Evolutionary conservation across 2,113 vertebrate genomes (phyloP), one percentile per base, ranked within the genome.

Genomic region (Ptyas mucosa): DNA sequence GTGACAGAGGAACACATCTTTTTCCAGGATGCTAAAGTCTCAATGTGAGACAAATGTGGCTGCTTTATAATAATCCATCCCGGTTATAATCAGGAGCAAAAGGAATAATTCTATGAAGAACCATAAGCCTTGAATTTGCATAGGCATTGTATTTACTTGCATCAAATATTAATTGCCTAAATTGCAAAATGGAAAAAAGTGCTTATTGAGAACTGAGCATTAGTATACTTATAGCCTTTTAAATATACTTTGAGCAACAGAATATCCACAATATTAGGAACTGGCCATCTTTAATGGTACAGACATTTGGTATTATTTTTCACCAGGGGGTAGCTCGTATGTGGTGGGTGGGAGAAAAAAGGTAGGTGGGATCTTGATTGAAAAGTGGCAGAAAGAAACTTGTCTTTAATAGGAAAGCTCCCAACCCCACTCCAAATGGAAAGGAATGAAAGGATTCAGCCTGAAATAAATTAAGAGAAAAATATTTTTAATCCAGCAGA

Each of bases 11-110:
- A 89, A 94, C 93, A 86, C 54, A 85, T 97, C 95, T 97, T 94
- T 96, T 96, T 93, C 90, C 97, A 95, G 92, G 93, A 96, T 97
- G 96, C 96, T 93, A 97, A 97, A 97, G 87, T 93, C 81, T 96
- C 49, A 87, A 95, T 91, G 81, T 24, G 34, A 93, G 95, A 97
- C 94, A 97, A 97, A 96, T 95, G 90, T 91, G 96, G 94, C 93
- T 95, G 90, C 95, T 96, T 94, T 94, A 92, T 93, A 95, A 96
- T 96, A 94, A 96, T 93, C 96, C 96, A 93, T 96, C 96, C 96
- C 93, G 96, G 92, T 95, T 95, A 96, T 97, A 95, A 87, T 90
- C 96, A 92, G 86, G 95, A 94, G 85, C 29, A 93, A 64, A 61
- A 97, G 46, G 96, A 96, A 69, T 91, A 94, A 94, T 96, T 34